Base-by-base conservation (phyloP, 1,140 invertebrate species). In the Cydia splendana region DNA sequence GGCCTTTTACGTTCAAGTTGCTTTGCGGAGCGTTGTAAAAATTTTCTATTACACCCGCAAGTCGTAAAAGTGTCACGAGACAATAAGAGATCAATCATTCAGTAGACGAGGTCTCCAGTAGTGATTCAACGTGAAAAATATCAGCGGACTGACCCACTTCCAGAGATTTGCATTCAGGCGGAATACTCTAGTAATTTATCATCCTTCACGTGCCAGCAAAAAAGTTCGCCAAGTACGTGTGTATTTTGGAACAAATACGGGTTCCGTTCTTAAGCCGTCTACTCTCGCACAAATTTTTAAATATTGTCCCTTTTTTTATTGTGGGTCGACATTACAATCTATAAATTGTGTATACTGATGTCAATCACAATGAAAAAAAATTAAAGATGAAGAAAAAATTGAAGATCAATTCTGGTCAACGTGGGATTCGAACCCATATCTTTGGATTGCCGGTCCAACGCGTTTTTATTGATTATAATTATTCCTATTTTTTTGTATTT, bases 1-100 rank as follows among this genome's bases (percentile, higher is more conserved):
- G n/a, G 2, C 34, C 67, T 71, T 18, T 18, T 10, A 71, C 7
- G 3, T 18, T 71, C 30, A 38, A 38, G 67, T 71, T 71, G 75
- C 74, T 30, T 51, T 71, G 53, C 75, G 51, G 79, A 77, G 80
- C 78, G 77, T 84, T 80, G 82, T 84, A 86, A 85, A 87, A 88
- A 84, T 81, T 85, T 86, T 88, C 86, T 92, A 88, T 85, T 87
- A 86, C 86, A 85, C 79, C 65, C 80, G 82, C 65, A 80, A 88
- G 87, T 88, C 87, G 85, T 91, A 92, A 92, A 91, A 90, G 87
- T 85, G 89, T 90, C 89, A 86, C 74, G 78, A 84, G 80, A 93
- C 90, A 93, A 91, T 90, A 86, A 88, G 85, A 87, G 79, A 93
- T 92, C 89, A 89, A 92, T 92, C 90, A 92, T 87, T 85, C 85